These are phyloP conservation scores for Monochamus alternatus DNA, from an alignment of 2,888 invertebrate species.

Conservation along the genomic window DNA sequence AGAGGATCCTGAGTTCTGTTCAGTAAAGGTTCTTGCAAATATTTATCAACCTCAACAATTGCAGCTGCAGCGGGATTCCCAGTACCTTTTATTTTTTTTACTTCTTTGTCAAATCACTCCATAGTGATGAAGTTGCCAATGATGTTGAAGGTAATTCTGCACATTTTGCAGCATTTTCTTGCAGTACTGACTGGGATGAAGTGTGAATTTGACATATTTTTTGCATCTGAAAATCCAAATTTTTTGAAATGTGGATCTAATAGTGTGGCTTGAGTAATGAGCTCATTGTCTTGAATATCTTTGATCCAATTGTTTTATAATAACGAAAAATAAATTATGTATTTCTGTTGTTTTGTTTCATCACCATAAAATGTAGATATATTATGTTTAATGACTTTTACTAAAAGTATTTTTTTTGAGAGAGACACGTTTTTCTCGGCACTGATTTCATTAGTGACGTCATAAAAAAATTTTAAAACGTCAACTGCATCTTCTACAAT, in stretches of 20 bases:
- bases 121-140: neutral
- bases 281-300: neutral
- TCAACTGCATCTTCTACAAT: neutral
- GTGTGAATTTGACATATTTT: no score
- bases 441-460: neutral
- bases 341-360: neutral
- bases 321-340: neutral
- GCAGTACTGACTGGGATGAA: no score
- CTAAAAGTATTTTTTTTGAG: neutral
- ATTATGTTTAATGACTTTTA: neutral
- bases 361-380: neutral
- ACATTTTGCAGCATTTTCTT: neutral
- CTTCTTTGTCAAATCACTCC: neutral
- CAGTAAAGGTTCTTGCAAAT: neutral
- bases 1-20: neutral
- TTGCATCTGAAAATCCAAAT: constrained; percentile 1
- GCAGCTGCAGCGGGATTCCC: neutral
- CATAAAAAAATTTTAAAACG: neutral
- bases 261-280: neutral
- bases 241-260: constrained; percentile 5
- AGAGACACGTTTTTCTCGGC: neutral
- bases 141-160: constrained; percentile 3
- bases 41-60: neutral
- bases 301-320: neutral
- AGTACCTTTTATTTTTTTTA: neutral